These are phyloP conservation scores for Atractosteus spatula DNA, from an alignment of 2,113 vertebrate genomes.

Conservation along the genomic window DNA sequence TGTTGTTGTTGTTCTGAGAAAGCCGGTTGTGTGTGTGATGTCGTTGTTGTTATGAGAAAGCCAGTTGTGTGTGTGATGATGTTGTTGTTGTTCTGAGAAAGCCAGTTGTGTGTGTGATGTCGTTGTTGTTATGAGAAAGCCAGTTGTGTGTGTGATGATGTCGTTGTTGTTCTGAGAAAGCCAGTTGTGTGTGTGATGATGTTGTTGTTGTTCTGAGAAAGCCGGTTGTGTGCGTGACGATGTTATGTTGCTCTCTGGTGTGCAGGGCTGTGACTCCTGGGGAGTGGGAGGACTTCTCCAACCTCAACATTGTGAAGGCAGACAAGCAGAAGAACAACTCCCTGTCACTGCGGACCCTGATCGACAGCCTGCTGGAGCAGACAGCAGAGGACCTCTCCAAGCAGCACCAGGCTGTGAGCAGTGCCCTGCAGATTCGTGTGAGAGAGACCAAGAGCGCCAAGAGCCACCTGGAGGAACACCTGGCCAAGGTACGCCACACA, in stretches of 20 bases:
- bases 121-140: no score
- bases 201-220: no score
- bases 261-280: constrained; percentile 63
- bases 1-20: constrained; percentile 20
- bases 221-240: no score
- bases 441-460: constrained; percentile 75
- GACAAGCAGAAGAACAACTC: constrained; percentile 82
- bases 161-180: no score
- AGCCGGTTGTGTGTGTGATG: no score
- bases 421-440: constrained; percentile 63
- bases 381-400: constrained; percentile 63
- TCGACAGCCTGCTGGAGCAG: constrained; percentile 77
- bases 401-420: constrained; percentile 62
- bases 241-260: no score
- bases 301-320: constrained; percentile 73
- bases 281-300: constrained; percentile 81
- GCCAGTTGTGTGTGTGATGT: no score
- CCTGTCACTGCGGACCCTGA: constrained; percentile 60
- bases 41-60: no score
- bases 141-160: no score
- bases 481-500: constrained; percentile 65
- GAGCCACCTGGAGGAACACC: constrained; percentile 71
- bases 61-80: no score
- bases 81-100: no score
- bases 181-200: no score